Percentiles rank a stretch among this genome's conserved stretches.
phyloP scores from a whole-genome alignment of 2,113 vertebrate species.

The Toxotes chatareus region DNA sequence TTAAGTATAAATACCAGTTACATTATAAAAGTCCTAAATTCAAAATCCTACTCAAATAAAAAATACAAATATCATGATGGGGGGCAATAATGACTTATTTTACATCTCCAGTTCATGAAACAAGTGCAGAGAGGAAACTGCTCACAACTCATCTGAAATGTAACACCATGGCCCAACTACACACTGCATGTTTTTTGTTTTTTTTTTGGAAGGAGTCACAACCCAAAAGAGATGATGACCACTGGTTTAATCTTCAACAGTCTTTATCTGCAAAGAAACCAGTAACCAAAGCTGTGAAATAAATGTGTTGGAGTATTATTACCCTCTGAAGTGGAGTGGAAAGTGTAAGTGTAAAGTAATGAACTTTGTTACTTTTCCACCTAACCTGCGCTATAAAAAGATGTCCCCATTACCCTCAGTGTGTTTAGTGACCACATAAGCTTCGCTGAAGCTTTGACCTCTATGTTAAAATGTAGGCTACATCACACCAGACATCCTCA shows the following conservation, averaged over 20 bases:
- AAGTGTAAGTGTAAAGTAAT: background rate
- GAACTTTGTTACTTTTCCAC: background rate
- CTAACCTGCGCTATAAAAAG: conserved; percentile 31
- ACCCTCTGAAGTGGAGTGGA: too few relatives aligned
- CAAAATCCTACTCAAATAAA: too few relatives aligned
- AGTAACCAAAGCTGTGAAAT: background rate
- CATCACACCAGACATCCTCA: background rate
- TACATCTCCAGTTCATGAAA: background rate
- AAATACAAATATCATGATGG: too few relatives aligned
- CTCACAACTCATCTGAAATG: background rate
- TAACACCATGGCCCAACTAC: background rate
- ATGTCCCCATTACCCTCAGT: conserved; percentile 20
- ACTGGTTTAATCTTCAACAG: background rate
- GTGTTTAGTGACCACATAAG: background rate
- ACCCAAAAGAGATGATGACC: background rate
- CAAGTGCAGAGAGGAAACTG: background rate
- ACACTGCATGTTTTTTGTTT: background rate
- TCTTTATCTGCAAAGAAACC: background rate
- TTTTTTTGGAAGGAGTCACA: background rate
- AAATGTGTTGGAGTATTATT: too few relatives aligned
- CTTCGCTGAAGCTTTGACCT: conserved; percentile 13
- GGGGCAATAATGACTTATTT: background rate
- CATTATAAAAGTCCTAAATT: too few relatives aligned
- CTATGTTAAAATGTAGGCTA: conserved; percentile 17
- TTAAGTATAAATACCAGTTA: too few relatives aligned